Evolutionary conservation across 64 coral and sea anemone species (phyloP).

Genomic region (Stichodactyla helianthus): DNA sequence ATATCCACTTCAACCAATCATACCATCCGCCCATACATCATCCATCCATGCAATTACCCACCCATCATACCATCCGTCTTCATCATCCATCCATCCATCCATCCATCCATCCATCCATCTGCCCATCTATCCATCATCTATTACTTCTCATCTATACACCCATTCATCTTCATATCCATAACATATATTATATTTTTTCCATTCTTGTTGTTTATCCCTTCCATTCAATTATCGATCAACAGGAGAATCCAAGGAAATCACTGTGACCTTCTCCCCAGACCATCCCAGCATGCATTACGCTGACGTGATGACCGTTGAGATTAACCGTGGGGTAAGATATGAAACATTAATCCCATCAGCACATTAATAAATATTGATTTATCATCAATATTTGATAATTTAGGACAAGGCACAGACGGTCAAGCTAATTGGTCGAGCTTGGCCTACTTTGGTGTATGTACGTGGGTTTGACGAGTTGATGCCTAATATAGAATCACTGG

Average conservation of each 20-base stretch:
- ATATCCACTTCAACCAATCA: too few relatives aligned
- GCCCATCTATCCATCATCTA: too few relatives aligned
- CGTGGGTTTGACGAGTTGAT: slow-evolving; percentile 89
- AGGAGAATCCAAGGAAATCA: slow-evolving; percentile 85
- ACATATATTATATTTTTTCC: not conserved
- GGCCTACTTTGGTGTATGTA: slow-evolving; percentile 72
- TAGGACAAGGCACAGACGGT: slow-evolving; percentile 68
- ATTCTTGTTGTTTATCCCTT: not conserved
- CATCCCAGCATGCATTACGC: slow-evolving; percentile 75
- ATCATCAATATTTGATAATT: not conserved
- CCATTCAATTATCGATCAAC: not conserved
- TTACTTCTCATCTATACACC: not conserved
- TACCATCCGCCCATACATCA: too few relatives aligned
- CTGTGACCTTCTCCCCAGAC: slow-evolving; percentile 81
- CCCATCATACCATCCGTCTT: too few relatives aligned
- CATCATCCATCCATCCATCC: too few relatives aligned
- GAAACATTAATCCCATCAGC: too few relatives aligned
- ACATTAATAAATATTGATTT: not conserved
- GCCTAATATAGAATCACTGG: slow-evolving; percentile 70
- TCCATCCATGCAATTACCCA: too few relatives aligned
- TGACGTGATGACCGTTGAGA: slow-evolving; percentile 75
- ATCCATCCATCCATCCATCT: not conserved
- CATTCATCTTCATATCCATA: not conserved
- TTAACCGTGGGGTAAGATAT: slow-evolving; percentile 67
- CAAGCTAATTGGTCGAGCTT: slow-evolving; percentile 67